Evolutionary conservation across 2,888 invertebrate species (phyloP), one percentile per base, ranked within the genome.

Genomic region (Hirtodrosophila confusa): DNA sequence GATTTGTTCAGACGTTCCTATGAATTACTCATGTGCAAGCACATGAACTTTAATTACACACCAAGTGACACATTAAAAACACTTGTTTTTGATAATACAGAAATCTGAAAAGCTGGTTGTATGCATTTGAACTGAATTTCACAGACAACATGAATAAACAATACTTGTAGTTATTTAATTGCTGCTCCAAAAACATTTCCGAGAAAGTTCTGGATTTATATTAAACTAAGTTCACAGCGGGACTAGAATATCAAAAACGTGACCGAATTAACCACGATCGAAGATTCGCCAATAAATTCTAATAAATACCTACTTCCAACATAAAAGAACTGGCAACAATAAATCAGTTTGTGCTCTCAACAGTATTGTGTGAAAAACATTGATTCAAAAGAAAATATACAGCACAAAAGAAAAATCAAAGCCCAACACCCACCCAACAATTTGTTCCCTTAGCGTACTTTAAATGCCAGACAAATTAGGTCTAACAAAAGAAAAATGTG

Each of bases 391-490:
- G 24, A 33, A n/a, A 11, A 33, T 6, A 33, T 31, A 29, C 11
- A 33, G 8, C 11, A 33, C 43, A 27, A 11, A 2, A 33, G 31
- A 31, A 47, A 27, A 54, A 24, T 12, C 45, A 37, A 55, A 48
- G 44, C n/a, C 29, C 11, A 45, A 23, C n/a, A 7, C 8, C 3
- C n/a, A 10, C 29, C 3, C 17, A 17, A 17, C 4, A 4, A 17
- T 4, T n/a, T 5, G 0, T 9, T 55, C 4, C 23, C 40, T 23
- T 10, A 3, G n/a, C 9, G 4, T 3, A 24, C 41, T 49, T 74
- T 58, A 75, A 73, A 64, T 41, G 37, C 43, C 50, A 40, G 43
- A 49, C 40, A 69, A 78, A 69, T 70, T 51, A 54, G 39, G 44
- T 44, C 24, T 6, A 55, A 62, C 37, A 67, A 72, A 23, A 35